Evolutionary conservation across 2,797 vertebrate genomes (phyloP).

Genomic region (Australoheros facetus): DNA sequence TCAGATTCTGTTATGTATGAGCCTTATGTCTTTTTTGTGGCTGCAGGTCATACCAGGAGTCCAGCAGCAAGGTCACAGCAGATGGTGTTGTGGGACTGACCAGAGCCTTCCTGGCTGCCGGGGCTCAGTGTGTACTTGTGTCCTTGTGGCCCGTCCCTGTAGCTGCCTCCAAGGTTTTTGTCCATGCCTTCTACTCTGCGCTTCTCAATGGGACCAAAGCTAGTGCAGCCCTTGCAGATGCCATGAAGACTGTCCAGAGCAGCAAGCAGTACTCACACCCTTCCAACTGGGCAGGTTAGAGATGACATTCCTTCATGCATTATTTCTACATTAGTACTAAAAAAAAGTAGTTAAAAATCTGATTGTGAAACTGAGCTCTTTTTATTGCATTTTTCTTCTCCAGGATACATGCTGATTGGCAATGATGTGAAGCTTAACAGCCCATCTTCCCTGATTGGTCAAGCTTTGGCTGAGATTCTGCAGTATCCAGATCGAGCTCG

Average conservation of each 20-base stretch:
- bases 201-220: constrained; percentile 94
- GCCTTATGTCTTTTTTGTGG: constrained; percentile 1
- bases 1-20: neutral
- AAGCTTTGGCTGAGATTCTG: constrained; percentile 96
- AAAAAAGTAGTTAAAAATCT: neutral
- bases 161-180: constrained; percentile 96
- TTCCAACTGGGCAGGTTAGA: constrained; percentile 98
- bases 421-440: constrained; percentile 97
- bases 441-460: constrained; percentile 94
- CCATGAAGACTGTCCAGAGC: constrained; percentile 96
- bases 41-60: constrained; percentile 91
- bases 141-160: constrained; percentile 95
- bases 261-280: constrained; percentile 96
- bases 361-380: neutral
- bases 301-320: neutral
- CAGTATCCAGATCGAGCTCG: constrained; percentile 94
- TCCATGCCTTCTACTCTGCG: constrained; percentile 94
- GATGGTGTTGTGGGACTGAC: constrained; percentile 95
- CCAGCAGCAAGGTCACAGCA: constrained; percentile 92
- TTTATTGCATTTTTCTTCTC: constrained; percentile 12
- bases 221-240: constrained; percentile 92
- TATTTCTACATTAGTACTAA: neutral
- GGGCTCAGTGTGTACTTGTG: constrained; percentile 93
- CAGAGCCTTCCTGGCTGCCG: constrained; percentile 94
- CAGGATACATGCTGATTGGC: constrained; percentile 96